Evolutionary conservation across 2,888 invertebrate genomes (phyloP).

Genomic region (Cyclophora albipunctata): DNA sequence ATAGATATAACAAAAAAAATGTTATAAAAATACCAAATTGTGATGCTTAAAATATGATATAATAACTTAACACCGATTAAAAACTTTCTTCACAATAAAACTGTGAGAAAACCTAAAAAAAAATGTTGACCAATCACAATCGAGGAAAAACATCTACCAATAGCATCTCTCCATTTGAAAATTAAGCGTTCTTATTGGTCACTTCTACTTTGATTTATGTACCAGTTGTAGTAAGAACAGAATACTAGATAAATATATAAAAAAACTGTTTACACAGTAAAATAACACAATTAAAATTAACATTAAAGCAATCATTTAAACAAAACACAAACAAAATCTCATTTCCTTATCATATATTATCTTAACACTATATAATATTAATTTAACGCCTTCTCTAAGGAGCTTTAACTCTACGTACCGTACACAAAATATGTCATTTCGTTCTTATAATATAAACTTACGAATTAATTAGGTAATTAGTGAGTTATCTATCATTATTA

Average conservation of each 20-base stretch:
- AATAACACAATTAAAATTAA: slow-evolving; percentile 56
- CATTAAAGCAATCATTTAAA: slow-evolving; percentile 61
- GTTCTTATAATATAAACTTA: slow-evolving; percentile 29
- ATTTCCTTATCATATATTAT: slow-evolving; percentile 20
- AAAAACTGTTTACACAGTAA: slow-evolving; percentile 13
- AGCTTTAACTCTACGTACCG: slow-evolving; percentile 28
- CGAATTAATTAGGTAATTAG: slow-evolving; percentile 17
- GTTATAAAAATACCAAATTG: slow-evolving; percentile 29
- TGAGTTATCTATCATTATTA: slow-evolving; percentile 2
- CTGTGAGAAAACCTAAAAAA: too few species aligned
- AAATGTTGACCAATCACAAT: too few species aligned
- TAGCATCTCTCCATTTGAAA: too few species aligned
- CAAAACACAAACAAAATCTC: slow-evolving; percentile 43
- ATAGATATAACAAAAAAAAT: slow-evolving; percentile 44
- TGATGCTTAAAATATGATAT: slow-evolving; percentile 25
- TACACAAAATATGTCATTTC: slow-evolving; percentile 73
- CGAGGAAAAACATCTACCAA: too few species aligned
- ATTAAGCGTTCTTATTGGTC: too few species aligned
- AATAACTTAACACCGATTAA: neutral
- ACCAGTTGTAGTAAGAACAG: too few species aligned
- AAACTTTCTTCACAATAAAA: too few species aligned
- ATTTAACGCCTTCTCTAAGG: neutral
- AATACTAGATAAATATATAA: too few species aligned
- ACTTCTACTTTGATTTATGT: too few species aligned
- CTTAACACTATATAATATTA: slow-evolving; percentile 21